Evolutionary conservation across 64 coral and sea anemone species (phyloP).

Genomic region (Montipora capricornis): DNA sequence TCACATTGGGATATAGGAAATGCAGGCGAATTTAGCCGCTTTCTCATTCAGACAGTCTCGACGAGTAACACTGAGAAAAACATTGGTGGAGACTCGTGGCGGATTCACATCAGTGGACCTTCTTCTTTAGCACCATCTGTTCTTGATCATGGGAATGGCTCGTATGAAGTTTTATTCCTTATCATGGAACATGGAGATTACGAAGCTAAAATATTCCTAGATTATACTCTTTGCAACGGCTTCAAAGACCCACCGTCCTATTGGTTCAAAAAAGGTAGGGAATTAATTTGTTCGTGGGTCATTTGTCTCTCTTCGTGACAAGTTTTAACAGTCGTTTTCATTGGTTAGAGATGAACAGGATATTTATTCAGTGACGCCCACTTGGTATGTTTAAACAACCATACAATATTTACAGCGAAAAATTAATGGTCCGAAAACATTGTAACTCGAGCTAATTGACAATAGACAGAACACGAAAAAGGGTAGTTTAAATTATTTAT

Average conservation of each 20-base stretch:
- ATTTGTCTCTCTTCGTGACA: neutral
- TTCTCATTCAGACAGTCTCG: constrained; percentile 71
- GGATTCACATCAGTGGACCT: constrained; percentile 52
- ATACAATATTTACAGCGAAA: no score
- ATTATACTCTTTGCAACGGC: constrained; percentile 68
- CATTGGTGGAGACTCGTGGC: constrained; percentile 65
- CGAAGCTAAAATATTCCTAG: constrained; percentile 56
- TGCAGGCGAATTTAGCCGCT: constrained; percentile 75
- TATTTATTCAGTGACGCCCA: no score
- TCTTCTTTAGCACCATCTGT: constrained; percentile 66
- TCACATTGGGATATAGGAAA: constrained; percentile 43
- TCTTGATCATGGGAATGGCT: constrained; percentile 57
- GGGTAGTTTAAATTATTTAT: no score
- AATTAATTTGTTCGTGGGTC: neutral
- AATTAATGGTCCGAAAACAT: no score
- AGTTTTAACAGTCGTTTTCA: no score
- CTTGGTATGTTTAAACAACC: no score
- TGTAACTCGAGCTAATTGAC: no score
- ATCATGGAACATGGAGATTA: constrained; percentile 68
- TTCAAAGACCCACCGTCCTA: constrained; percentile 71
- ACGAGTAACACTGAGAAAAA: constrained; percentile 34
- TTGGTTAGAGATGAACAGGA: no score
- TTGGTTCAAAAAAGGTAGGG: constrained; percentile 75
- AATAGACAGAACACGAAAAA: no score
- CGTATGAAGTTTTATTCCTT: constrained; percentile 71